Base-by-base conservation (phyloP, 2,797 vertebrate species). In the Pithecia hirsuta region DNA sequence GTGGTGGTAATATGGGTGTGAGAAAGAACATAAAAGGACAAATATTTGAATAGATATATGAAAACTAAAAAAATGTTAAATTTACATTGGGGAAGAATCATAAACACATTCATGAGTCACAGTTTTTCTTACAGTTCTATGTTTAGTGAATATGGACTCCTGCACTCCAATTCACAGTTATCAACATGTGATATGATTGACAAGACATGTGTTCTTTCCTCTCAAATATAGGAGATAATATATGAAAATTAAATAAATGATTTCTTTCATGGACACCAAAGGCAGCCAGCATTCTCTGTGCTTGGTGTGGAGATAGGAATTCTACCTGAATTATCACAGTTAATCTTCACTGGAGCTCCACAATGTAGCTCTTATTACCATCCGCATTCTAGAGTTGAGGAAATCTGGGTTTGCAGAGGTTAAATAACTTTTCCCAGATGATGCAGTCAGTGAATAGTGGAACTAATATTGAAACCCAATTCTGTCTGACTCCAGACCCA, bases 381-480 rank as follows among this genome's bases (percentile, higher is more conserved):
- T 36, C 30, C 4, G 4, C 3, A 19, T 64, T 86, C 20, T 46
- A 57, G 55, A 76, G 24, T 3, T 41, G 61, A 76, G 17, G 24
- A 80, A 93, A 89, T 5, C 70, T 59, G 33, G 10, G 17, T 57
- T 70, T 88, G 89, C 36, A 89, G 36, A 91, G 17, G 3, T 33
- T 82, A 59, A 72, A 26, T 52, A 72, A 76, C 44, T 90, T 95
- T 88, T 81, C 89, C 20, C 87, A 64, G 22, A 46, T 59, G 8
- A 24, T 15, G 46, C 0, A 44, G 48, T 26, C 52, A 30, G 46
- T 26, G 44, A 57, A 1, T 7, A 0, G 24, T 15, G 1, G 33
- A 44, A 24, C 28, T 82, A 22, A 17, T 30, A 28, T 70, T 81
- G 52, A 76, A 81, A 39, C 10, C 28, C 39, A 57, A 12, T 64